phyloP scores from a whole-genome alignment of 2,797 vertebrate species.

The Austrolebias charrua region DNA sequence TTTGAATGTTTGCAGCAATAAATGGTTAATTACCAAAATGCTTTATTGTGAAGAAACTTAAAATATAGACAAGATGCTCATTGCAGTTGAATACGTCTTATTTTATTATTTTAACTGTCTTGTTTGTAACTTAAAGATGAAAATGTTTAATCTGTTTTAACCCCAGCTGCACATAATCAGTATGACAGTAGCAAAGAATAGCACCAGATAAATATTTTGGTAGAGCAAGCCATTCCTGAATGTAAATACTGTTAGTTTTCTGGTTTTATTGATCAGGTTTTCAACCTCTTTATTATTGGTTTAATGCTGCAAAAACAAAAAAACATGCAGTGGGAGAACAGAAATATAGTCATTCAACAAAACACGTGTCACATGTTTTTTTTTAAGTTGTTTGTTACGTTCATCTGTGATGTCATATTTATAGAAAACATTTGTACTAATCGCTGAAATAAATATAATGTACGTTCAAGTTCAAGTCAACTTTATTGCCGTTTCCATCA shows the following conservation, averaged over 20 bases:
- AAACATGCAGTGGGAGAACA: constrained; percentile 25
- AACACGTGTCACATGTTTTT: constrained; percentile 35
- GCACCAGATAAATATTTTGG: too few relatives aligned
- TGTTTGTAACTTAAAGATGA: not conserved
- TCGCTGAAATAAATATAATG: not conserved
- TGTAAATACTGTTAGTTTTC: constrained; percentile 36
- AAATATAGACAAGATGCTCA: too few relatives aligned
- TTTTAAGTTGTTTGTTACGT: constrained; percentile 25
- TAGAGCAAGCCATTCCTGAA: too few relatives aligned
- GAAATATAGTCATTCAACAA: constrained; percentile 55
- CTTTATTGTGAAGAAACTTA: not conserved
- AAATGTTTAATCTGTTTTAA: not conserved
- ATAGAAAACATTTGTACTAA: not conserved
- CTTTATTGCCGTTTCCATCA: too few relatives aligned
- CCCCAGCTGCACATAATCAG: not conserved
- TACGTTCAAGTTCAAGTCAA: too few relatives aligned
- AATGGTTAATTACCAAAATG: constrained; percentile 6
- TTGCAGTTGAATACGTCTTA: too few relatives aligned
- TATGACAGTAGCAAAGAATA: not conserved
- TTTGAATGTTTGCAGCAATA: not conserved
- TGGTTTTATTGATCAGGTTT: constrained; percentile 23
- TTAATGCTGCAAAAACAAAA: constrained; percentile 41
- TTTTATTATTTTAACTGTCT: not conserved
- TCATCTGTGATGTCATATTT: not conserved
- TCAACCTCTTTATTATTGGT: constrained; percentile 45